Base-by-base conservation (phyloP, 2,113 vertebrate genomes). In the Entelurus aequoreus region DNA sequence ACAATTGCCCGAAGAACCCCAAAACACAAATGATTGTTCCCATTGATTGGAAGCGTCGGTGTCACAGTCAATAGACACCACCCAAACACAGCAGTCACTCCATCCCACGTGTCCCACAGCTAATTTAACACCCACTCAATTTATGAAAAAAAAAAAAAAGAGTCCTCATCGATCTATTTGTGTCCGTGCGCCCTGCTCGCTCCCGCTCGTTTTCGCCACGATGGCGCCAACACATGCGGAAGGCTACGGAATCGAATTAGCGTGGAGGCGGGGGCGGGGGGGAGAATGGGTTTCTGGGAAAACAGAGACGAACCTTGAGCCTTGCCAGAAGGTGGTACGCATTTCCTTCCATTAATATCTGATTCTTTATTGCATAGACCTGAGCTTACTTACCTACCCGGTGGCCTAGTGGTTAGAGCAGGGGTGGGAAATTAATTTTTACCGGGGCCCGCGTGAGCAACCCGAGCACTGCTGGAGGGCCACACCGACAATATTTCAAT, bases 91-190 rank as follows among this genome's bases (percentile, higher is more conserved):
- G 71, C 83, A 80, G 74, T 66, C 88, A 84, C 86, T 87, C 87
- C 88, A 87, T 85, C 86, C 83, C 66, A 73, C 75, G 80, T 87
- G 86, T 85, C 88, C 83, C 84, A 19, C 80, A 78, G 84, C 85
- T 88, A 88, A 90, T 88, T 88, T 88, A 88, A 88, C 90, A 87
- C 82, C 79, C 86, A 81, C 86, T 88, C 81, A 76, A 87, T 88
- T 87, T 87, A 90, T 88, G 87, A 87, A 89, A 89, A 88, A 86
- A 88, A 86, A 19, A 19, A 19, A 19, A 19, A 19, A 19, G 80
- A 90, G 82, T 80, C 77, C 78, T 80, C 83, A 90, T 89, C 72
- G 88, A 90, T 90, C 87, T 83, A 70, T 75, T 79, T 77, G 77
- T 79, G 72, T 79, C 68, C 82, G 68, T 83, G 81, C 68, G 75